Evolutionary conservation across 1,140 invertebrate species (phyloP).

Genomic region (Batillaria attramentaria): DNA sequence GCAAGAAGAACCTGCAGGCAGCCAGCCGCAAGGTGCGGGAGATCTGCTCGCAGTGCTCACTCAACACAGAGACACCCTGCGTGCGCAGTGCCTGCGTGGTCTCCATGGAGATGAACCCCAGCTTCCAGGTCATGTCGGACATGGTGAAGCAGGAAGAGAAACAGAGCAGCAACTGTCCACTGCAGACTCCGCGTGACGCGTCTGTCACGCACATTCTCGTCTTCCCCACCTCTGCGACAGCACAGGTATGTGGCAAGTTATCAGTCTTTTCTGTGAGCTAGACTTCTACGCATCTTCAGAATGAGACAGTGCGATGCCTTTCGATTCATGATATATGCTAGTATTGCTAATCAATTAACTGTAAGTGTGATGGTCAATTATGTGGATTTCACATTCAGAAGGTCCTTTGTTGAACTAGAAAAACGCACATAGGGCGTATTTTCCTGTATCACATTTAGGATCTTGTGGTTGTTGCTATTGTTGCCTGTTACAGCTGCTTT

Average conservation of each 20-base stretch:
- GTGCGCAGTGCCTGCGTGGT: constrained; percentile 98
- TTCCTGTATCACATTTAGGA: too few species aligned
- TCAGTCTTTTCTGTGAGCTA: too few species aligned
- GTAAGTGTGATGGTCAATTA: too few species aligned
- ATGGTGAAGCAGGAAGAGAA: constrained; percentile 72
- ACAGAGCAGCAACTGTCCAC: constrained; percentile 64
- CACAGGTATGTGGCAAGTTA: constrained; percentile 79
- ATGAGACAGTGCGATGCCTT: too few species aligned
- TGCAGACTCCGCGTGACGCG: constrained; percentile 79
- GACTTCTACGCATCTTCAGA: too few species aligned
- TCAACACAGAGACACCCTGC: constrained; percentile 80
- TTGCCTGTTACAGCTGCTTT: too few species aligned
- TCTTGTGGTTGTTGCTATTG: too few species aligned
- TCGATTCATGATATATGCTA: too few species aligned
- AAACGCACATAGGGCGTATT: too few species aligned
- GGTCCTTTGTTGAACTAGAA: too few species aligned
- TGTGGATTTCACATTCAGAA: too few species aligned
- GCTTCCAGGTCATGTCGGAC: constrained; percentile 94
- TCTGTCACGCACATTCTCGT: constrained; percentile 98
- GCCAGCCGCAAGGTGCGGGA: constrained; percentile 91
- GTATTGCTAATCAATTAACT: too few species aligned
- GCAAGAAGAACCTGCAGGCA: constrained; percentile 89
- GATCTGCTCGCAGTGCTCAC: constrained; percentile 89
- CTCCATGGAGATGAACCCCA: constrained; percentile 95
- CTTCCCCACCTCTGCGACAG: constrained; percentile 97